phyloP scores from a whole-genome alignment of 2,113 vertebrate genomes.

The Sinocyclocheilus anshuiensis region DNA sequence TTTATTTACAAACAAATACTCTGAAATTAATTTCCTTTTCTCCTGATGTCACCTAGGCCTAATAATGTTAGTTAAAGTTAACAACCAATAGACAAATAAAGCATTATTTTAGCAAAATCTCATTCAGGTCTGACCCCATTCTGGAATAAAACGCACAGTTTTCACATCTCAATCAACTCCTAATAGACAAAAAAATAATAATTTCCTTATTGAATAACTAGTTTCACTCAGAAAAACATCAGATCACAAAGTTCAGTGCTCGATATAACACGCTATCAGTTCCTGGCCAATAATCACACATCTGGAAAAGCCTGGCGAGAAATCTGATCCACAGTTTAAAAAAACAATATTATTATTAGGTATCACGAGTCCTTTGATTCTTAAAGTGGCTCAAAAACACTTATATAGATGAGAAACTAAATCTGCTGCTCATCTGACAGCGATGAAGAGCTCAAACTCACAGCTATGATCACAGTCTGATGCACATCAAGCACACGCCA shows the following conservation, averaged over 20 bases:
- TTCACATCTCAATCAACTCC: background rate
- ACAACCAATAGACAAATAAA: background rate
- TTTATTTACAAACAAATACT: too few relatives aligned
- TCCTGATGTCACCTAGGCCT: too few relatives aligned
- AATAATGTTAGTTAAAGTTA: background rate
- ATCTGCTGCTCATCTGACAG: background rate
- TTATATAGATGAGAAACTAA: background rate
- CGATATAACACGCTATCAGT: too few relatives aligned
- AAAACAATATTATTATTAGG: background rate
- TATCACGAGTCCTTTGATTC: background rate
- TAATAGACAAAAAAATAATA: background rate
- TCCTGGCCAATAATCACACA: slow-evolving; percentile 56
- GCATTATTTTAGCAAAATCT: background rate
- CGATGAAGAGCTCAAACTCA: background rate
- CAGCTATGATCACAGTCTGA: background rate
- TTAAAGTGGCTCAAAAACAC: background rate
- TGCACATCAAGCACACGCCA: background rate
- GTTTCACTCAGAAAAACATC: background rate
- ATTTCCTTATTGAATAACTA: background rate
- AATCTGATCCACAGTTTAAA: background rate
- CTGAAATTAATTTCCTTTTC: too few relatives aligned
- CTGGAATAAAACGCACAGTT: background rate
- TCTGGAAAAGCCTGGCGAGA: slow-evolving; percentile 8
- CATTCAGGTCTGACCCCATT: background rate
- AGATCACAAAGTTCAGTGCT: too few relatives aligned